Percentiles rank a stretch among this genome's conserved stretches.
These are phyloP conservation scores for Hoplostethus mediterraneus DNA, from an alignment of 2,797 vertebrate genomes.

Conservation along the genomic window DNA sequence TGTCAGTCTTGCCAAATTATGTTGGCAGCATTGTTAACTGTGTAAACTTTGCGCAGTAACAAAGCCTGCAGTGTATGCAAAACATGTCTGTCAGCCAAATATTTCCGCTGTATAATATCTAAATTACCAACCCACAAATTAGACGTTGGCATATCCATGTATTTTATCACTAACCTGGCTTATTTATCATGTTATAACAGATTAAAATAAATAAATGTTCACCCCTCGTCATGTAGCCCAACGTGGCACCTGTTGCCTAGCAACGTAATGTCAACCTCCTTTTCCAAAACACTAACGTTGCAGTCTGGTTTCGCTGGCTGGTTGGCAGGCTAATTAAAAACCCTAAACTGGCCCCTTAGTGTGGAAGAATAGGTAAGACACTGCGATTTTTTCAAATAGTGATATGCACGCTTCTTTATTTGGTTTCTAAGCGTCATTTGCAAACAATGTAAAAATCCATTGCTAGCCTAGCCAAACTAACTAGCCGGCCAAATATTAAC, in stretches of 20 bases:
- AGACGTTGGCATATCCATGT: background rate
- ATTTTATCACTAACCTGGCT: background rate
- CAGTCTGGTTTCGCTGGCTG: background rate
- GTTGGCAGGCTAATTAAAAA: background rate
- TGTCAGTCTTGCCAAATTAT: background rate
- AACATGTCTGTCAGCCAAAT: slow-evolving; percentile 6
- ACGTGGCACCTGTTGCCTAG: slow-evolving; percentile 70
- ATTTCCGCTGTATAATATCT: slow-evolving; percentile 1
- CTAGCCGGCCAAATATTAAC: background rate
- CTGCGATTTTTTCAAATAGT: background rate
- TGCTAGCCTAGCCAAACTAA: background rate
- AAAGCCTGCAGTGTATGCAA: slow-evolving; percentile 9
- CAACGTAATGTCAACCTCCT: slow-evolving; percentile 69
- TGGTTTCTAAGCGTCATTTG: slow-evolving; percentile 1
- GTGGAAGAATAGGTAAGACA: slow-evolving; percentile 32
- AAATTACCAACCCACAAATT: slow-evolving; percentile 19
- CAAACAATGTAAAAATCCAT: background rate
- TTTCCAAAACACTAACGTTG: slow-evolving; percentile 54
- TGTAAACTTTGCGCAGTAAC: background rate
- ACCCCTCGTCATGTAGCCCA: slow-evolving; percentile 16
- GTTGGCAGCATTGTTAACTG: slow-evolving; percentile 6
- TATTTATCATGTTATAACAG: background rate
- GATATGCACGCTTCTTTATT: background rate
- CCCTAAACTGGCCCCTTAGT: background rate
- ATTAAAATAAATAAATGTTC: slow-evolving; percentile 1